A percentile compares a stretch with the other conserved stretches of the same genome.
Conservation (phyloP, 2,797 vertebrate species). For the Pseudomugil gertrudae region DNA sequence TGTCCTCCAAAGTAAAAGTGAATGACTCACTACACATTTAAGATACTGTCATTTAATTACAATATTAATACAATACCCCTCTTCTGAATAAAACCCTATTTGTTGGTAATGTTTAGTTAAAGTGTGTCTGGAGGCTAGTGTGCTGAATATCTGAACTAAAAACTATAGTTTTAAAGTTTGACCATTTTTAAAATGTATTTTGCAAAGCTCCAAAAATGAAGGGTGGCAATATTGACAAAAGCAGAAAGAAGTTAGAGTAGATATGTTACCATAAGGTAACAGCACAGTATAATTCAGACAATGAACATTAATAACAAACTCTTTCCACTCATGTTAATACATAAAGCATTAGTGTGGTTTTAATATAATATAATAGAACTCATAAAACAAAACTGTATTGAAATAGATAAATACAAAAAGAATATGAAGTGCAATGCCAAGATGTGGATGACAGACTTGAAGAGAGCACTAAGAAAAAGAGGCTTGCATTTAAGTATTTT, state of each 20-base stretch:
- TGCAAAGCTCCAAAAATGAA: background rate
- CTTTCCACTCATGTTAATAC: background rate
- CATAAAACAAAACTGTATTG: background rate
- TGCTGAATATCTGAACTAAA: constrained; percentile 64
- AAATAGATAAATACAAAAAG: background rate
- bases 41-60: constrained; percentile 70
- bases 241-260: background rate
- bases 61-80: constrained; percentile 67
- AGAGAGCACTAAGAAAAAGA: background rate
- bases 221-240: background rate
- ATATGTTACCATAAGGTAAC: background rate
- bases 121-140: constrained; percentile 58
- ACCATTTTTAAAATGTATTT: background rate
- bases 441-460: background rate
- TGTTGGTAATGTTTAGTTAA: constrained; percentile 54
- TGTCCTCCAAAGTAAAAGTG: constrained; percentile 50
- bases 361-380: no score
- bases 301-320: background rate
- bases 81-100: constrained; percentile 52
- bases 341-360: background rate
- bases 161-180: constrained; percentile 27
- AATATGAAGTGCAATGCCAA: background rate
- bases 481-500: background rate
- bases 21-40: constrained; percentile 67
- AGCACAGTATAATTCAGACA: background rate